Conservation (phyloP, 2,888 invertebrate genomes). For the Pandemis cinnamomeana region DNA sequence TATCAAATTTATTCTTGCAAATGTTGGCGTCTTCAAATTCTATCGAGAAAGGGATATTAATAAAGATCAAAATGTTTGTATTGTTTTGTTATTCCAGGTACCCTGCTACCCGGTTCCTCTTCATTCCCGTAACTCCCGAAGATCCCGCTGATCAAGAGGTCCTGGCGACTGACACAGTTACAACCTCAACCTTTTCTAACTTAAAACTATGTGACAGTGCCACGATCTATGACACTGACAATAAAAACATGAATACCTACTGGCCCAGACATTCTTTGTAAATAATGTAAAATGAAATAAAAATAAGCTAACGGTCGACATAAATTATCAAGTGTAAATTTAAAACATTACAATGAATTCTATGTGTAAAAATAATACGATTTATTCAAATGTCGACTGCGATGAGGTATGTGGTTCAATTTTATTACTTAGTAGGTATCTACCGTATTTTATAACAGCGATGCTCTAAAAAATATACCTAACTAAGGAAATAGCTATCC, state of each 20-base stretch:
- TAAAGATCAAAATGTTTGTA: constrained; percentile 44
- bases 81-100: constrained; percentile 40
- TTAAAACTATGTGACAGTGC: constrained; percentile 13
- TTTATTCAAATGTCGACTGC: not conserved
- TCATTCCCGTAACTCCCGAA: not conserved
- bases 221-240: constrained; percentile 10
- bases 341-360: not conserved
- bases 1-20: constrained; percentile 24
- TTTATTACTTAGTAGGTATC: not conserved
- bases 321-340: not conserved
- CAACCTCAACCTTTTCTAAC: constrained; percentile 2
- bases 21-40: constrained; percentile 66
- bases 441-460: not conserved
- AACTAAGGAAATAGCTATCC: no score
- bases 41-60: constrained; percentile 53
- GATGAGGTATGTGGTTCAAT: not conserved
- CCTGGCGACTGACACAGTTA: constrained; percentile 8
- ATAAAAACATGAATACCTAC: constrained; percentile 6
- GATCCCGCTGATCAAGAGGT: not conserved
- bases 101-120: constrained; percentile 41
- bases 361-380: not conserved
- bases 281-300: constrained; percentile 4
- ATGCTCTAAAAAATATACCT: no score
- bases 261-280: constrained; percentile 9
- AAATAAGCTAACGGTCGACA: not conserved